These are phyloP conservation scores for Heliangelus exortis DNA, from an alignment of 2,797 vertebrate genomes.

Conservation along the genomic window DNA sequence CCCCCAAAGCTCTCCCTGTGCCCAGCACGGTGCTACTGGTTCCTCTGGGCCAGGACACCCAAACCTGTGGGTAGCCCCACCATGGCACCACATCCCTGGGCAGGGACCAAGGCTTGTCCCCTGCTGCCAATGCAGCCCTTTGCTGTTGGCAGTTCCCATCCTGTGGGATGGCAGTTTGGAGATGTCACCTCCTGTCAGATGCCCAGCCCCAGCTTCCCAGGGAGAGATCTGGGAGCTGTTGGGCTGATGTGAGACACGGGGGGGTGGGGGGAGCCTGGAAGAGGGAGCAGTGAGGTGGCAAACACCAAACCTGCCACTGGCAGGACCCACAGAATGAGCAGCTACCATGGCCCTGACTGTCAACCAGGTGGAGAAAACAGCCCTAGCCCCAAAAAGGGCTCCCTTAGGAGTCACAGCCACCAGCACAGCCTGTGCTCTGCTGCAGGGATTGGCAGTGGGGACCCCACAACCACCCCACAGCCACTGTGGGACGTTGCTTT, in stretches of 20 bases:
- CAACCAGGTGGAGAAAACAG: not conserved
- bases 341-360: fast-evolving
- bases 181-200: not conserved
- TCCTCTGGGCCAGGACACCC: not conserved
- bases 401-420: not conserved
- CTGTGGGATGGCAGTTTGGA: fast-evolving
- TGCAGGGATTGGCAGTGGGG: fast-evolving
- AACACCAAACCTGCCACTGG: fast-evolving
- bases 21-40: fast-evolving
- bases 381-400: not conserved
- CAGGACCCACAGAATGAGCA: not conserved
- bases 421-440: fast-evolving
- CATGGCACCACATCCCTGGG: not conserved
- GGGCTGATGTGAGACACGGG: fast-evolving
- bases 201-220: not conserved
- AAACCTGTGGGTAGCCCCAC: not conserved
- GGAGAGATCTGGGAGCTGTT: not conserved
- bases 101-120: fast-evolving
- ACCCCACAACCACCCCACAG: fast-evolving
- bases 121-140: not conserved
- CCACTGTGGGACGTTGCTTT: fast-evolving
- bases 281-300: fast-evolving
- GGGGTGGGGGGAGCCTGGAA: not conserved
- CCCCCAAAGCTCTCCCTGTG: not conserved
- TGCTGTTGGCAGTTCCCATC: not conserved